Evolutionary conservation across 2,888 invertebrate species (phyloP).

Genomic region (Sinodicranocentrus sp.): DNA sequence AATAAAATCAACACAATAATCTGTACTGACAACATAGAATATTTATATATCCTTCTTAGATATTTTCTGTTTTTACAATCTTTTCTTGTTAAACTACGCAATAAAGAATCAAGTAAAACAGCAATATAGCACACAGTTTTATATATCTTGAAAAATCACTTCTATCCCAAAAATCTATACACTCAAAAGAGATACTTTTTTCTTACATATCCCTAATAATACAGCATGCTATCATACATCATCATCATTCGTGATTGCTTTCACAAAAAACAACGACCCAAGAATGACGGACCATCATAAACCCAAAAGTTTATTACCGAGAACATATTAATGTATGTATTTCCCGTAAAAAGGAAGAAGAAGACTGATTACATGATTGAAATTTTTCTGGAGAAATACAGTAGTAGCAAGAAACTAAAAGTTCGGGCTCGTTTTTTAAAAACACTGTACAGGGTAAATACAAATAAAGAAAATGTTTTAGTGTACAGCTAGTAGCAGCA

Average conservation of each 20-base stretch:
- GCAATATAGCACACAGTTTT: conserved; percentile 68
- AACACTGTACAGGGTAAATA: conserved; percentile 66
- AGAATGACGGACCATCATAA: conserved; percentile 50
- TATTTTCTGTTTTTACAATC: conserved; percentile 63
- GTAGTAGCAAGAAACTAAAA: conserved; percentile 34
- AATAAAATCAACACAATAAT: conserved; percentile 35
- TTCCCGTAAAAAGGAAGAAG: conserved; percentile 47
- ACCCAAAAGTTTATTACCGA: conserved; percentile 20
- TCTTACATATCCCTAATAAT: conserved; percentile 42
- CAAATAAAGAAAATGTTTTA: conserved; percentile 41
- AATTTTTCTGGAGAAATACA: conserved; percentile 14
- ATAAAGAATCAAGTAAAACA: conserved; percentile 68
- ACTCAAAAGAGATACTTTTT: conserved; percentile 40
- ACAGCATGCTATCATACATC: conserved; percentile 57
- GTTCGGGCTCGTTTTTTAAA: background rate
- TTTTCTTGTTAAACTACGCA: conserved; percentile 60
- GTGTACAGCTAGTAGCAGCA: conserved; percentile 15
- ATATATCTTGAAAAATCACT: conserved; percentile 62
- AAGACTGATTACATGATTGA: conserved; percentile 27
- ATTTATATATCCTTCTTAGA: conserved; percentile 42
- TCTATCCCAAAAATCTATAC: conserved; percentile 46
- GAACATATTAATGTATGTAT: no score
- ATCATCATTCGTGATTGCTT: conserved; percentile 56
- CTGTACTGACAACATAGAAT: conserved; percentile 64
- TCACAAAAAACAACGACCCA: conserved; percentile 60